Percentiles rank a stretch among this genome's conserved stretches.
These are phyloP conservation scores for Drosophila arizonae DNA, from an alignment of 1,140 invertebrate species.

Conservation along the genomic window DNA sequence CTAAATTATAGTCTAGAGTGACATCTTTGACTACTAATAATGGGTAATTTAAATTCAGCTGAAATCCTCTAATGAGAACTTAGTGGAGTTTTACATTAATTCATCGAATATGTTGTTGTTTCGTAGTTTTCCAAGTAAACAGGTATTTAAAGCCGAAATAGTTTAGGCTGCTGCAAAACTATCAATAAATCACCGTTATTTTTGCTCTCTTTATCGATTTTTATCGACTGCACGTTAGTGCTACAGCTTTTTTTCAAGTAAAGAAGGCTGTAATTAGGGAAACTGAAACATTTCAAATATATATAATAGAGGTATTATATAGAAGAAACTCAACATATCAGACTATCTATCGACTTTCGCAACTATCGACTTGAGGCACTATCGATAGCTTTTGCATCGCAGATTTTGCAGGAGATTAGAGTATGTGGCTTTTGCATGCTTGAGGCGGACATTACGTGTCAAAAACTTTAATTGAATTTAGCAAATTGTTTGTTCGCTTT, in stretches of 20 bases:
- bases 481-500: slow-evolving; percentile 3
- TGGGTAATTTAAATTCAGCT: slow-evolving; percentile 21
- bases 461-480: slow-evolving; percentile 31
- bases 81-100: not conserved
- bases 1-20: slow-evolving; percentile 2
- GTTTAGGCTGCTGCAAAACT: slow-evolving; percentile 16
- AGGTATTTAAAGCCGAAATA: slow-evolving; percentile 13
- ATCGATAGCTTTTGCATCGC: slow-evolving; percentile 7
- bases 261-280: not conserved
- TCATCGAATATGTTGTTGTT: not conserved
- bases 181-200: not conserved
- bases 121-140: not conserved
- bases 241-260: not conserved
- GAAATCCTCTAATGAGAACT: slow-evolving; percentile 16
- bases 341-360: not conserved
- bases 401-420: slow-evolving; percentile 8
- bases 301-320: not conserved
- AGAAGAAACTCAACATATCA: slow-evolving; percentile 2
- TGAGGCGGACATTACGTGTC: slow-evolving; percentile 61
- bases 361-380: not conserved
- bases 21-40: slow-evolving; percentile 27
- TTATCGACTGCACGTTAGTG: too few relatives aligned
- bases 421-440: slow-evolving; percentile 55
- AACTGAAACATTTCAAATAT: not conserved
- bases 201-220: too few relatives aligned